A percentile compares a stretch with the other conserved stretches of the same genome.
phyloP scores from a whole-genome alignment of 1,140 invertebrate genomes.

The Cyrtorhinus lividipennis region DNA sequence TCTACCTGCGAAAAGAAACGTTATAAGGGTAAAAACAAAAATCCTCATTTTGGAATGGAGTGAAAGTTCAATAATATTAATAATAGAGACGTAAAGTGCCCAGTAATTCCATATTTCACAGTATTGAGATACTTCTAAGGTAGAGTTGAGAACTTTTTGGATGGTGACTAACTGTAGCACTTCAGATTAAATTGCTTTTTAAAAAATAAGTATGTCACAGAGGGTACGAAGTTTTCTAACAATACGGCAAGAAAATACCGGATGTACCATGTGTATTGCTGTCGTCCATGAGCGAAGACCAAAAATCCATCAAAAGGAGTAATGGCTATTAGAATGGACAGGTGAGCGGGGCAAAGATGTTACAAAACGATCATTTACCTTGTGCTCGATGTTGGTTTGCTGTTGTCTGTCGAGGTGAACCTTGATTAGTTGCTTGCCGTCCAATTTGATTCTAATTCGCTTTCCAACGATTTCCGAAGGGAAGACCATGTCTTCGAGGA shows the following conservation, averaged over 20 bases:
- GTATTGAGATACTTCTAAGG: neutral
- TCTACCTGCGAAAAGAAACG: conserved; percentile 57
- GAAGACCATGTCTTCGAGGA: conserved; percentile 94
- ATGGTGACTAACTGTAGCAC: no score
- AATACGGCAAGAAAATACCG: neutral
- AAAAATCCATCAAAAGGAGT: conserved; percentile 6
- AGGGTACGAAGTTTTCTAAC: neutral
- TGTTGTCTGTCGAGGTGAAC: conserved; percentile 98
- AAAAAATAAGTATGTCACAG: neutral
- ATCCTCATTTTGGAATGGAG: neutral
- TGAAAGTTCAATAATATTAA: neutral
- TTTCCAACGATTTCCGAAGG: conserved; percentile 99
- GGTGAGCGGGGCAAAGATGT: no score
- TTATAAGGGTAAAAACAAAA: neutral
- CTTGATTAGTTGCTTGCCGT: conserved; percentile 92
- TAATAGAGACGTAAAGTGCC: neutral
- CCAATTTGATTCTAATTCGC: conserved; percentile 86
- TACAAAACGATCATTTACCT: no score
- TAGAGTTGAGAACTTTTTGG: neutral
- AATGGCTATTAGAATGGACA: neutral
- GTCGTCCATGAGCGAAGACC: conserved; percentile 14
- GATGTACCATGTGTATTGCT: conserved; percentile 1
- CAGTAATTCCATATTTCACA: neutral
- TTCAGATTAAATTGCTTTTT: neutral
- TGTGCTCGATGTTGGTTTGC: conserved; percentile 98